Evolutionary conservation across 92 coral and sea anemone species (phyloP), one percentile per base, ranked within the genome.

Genomic region (Porites cylindrica): DNA sequence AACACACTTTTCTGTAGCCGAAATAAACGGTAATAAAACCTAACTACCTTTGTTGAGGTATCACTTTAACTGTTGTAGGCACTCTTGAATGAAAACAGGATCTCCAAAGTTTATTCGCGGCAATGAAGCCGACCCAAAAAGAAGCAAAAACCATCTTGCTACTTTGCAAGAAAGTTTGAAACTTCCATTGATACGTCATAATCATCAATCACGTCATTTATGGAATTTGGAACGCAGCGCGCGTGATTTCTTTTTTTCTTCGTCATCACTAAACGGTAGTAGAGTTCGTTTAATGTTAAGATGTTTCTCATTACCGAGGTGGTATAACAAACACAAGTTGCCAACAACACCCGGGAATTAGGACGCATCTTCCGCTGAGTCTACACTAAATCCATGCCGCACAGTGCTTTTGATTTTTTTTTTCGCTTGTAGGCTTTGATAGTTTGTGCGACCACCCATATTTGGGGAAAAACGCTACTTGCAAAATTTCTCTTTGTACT

Each of bases 141-240:
- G 77, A n/a, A 47, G 26, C 54, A 13, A 50, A 5, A 50, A 51
- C 59, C 77, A 72, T 50, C 77, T 51, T 72, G 77, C 23, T 19
- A 13, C 77, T 51, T 72, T n/a, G 61, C 29, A 47, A 51, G 10
- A 72, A 50, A 18, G 26, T n/a, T 16, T 50, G 1, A 51, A 50
- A 1, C 60, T 72, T 3, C 60, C 24, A 51, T 72, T 72, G 60
- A 66, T 21, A 66, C 72, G 77, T 72, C 77, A 72, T 72, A 70
- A 12, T 29, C 19, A 70, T 2, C 13, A 3, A 6, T 3, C 1
- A 2, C 19, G 52, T 32, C 75, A 12, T 38, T 68, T 9, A 9
- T 21, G 16, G 72, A 71, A 38, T 71, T 6, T 13, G 21, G 53
- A 71, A 43, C 53, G 10, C 77, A 72, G 77, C 77, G 77, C 77